Evolutionary conservation across 1,140 invertebrate species (phyloP).

Genomic region (Bombus fervidus): DNA sequence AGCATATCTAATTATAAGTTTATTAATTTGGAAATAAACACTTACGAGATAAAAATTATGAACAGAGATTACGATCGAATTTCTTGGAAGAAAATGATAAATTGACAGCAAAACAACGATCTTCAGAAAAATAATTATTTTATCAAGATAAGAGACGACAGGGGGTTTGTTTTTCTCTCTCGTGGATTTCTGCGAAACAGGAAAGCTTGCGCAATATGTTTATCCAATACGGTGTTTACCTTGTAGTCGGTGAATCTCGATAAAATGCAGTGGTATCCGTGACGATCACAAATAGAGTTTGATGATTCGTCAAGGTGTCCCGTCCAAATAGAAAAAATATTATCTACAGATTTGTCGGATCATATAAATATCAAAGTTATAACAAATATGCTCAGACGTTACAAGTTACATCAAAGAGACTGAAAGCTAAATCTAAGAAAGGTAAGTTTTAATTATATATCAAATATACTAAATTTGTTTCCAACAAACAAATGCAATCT

Average conservation of each 20-base stretch:
- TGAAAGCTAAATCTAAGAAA: background rate
- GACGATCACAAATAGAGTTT: background rate
- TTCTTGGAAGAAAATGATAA: background rate
- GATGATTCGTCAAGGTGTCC: slow-evolving; percentile 25
- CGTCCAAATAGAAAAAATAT: slow-evolving; percentile 9
- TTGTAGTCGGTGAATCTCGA: slow-evolving; percentile 12
- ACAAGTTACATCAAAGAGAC: background rate
- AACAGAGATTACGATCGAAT: no score
- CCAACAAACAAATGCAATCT: background rate
- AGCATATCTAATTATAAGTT: no score
- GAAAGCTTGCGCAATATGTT: slow-evolving; percentile 44
- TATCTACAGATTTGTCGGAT: background rate
- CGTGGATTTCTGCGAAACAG: background rate
- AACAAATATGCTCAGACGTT: background rate
- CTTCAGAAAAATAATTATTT: background rate
- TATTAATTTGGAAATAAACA: no score
- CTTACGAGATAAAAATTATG: no score
- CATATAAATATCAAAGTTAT: slow-evolving; percentile 41
- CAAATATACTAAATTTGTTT: background rate
- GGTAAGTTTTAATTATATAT: slow-evolving; percentile 12
- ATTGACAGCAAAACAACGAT: no score
- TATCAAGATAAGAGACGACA: slow-evolving; percentile 38
- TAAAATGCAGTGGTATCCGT: slow-evolving; percentile 39
- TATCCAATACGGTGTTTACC: slow-evolving; percentile 20
- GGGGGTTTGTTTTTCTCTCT: slow-evolving; percentile 40